Evolutionary conservation across 1,140 invertebrate genomes (phyloP).

Genomic region (Lamellibrachia luymesi): DNA sequence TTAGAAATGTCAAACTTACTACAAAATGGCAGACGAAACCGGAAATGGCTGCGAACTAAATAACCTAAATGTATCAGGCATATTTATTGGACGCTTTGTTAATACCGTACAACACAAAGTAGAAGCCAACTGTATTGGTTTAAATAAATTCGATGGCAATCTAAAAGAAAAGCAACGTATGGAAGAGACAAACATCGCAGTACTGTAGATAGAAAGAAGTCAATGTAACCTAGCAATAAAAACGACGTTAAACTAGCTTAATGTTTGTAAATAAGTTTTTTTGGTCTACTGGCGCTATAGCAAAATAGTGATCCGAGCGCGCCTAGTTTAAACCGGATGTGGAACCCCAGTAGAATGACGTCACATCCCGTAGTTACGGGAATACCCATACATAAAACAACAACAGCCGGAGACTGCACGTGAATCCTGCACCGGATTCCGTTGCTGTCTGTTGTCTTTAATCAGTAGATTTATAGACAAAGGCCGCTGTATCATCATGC

Average conservation of each 20-base stretch:
- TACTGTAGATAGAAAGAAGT: too few relatives aligned
- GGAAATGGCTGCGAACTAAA: not conserved
- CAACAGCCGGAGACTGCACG: not conserved
- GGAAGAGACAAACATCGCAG: too few relatives aligned
- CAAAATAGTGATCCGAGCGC: too few relatives aligned
- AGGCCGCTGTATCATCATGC: not conserved
- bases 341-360: not conserved
- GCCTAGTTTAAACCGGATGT: not conserved
- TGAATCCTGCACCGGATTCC: not conserved
- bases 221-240: too few relatives aligned
- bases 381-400: not conserved
- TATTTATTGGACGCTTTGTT: not conserved
- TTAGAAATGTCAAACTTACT: not conserved
- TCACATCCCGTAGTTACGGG: not conserved
- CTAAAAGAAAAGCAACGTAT: too few relatives aligned
- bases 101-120: not conserved
- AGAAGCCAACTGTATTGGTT: not conserved
- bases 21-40: not conserved
- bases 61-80: not conserved
- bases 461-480: not conserved
- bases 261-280: too few relatives aligned
- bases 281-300: too few relatives aligned
- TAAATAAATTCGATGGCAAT: too few relatives aligned
- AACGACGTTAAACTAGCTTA: too few relatives aligned
- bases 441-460: not conserved